Conservation (phyloP, 2,797 vertebrate species). For the Threskiornis aethiopicus region DNA sequence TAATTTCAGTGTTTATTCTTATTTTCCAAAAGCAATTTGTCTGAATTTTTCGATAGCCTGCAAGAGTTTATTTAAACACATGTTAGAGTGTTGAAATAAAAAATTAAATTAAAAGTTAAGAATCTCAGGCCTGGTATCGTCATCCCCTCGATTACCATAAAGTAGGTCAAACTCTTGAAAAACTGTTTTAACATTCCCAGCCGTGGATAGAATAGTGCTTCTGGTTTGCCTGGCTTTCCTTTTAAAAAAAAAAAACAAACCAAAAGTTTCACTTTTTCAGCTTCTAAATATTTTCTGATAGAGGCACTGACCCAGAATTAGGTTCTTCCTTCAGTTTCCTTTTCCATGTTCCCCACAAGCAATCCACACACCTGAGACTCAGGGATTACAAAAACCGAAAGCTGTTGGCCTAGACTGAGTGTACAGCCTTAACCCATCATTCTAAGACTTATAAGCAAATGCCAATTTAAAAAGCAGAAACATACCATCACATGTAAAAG, state of each 20-base stretch:
- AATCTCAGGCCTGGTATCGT: not conserved
- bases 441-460: not conserved
- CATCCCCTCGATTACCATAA: not conserved
- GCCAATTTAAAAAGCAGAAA: not conserved
- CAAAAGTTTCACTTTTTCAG: not conserved
- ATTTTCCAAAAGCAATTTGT: not conserved
- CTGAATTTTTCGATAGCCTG: not conserved
- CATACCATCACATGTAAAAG: slow-evolving; percentile 96
- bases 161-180: not conserved
- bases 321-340: not conserved
- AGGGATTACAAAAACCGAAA: not conserved
- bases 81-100: not conserved
- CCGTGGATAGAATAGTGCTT: not conserved
- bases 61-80: not conserved
- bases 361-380: not conserved
- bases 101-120: not conserved
- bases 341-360: not conserved
- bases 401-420: not conserved
- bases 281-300: not conserved
- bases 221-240: not conserved
- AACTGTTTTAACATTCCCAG: not conserved
- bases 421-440: not conserved
- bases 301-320: not conserved
- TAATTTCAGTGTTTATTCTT: not conserved
- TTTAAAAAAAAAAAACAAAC: not conserved